Base-by-base conservation (phyloP, 2,797 vertebrate genomes). In the Rhabdophis nuchalis region DNA sequence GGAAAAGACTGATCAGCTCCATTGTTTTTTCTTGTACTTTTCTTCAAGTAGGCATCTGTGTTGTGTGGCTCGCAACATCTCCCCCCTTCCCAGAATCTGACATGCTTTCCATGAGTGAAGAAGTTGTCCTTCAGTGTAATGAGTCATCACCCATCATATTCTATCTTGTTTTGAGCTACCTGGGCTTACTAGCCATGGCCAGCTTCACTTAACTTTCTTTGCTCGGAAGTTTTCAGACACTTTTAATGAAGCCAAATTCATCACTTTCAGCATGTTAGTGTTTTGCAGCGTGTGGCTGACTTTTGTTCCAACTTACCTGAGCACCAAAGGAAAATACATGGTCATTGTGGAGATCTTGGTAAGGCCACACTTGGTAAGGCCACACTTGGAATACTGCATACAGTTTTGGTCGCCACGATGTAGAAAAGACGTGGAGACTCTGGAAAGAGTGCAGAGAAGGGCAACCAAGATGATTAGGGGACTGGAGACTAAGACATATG, bases 251-350 rank as follows among this genome's bases (percentile, higher is more conserved):
- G 52, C 89, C 52, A 90, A 56, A 41, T 56, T 36, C 9, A 82
- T 82, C 13, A 90, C 89, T 77, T 90, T 90, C 18, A 90, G 89
- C 68, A 90, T 90, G 64, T 23, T 72, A n/a, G 18, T 89, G 5
- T 88, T 88, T 61, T 88, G 27, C 27, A 61, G 57, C 50, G 58
- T 88, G 27, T 89, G 88, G 88, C 1, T 89, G 50, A 29, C 29
- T 3, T 89, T 68, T 68, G 16, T 89, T 36, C 89, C 89, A 77
- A 77, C n/a, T 32, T 90, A 90, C 23, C 25, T 90, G 64, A 90
- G 64, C 52, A 27, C 52, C 1, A 90, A 90, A 14, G 89, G 89
- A 16, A 90, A 56, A 16, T 16, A 27, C 0, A 41, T 41, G 1
- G 7, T 56, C 36, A 68, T 20, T 4, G 52, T 90, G 50, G 64